Conservation (phyloP, 2,888 invertebrate genomes). For the Alentia gelatinosa region DNA sequence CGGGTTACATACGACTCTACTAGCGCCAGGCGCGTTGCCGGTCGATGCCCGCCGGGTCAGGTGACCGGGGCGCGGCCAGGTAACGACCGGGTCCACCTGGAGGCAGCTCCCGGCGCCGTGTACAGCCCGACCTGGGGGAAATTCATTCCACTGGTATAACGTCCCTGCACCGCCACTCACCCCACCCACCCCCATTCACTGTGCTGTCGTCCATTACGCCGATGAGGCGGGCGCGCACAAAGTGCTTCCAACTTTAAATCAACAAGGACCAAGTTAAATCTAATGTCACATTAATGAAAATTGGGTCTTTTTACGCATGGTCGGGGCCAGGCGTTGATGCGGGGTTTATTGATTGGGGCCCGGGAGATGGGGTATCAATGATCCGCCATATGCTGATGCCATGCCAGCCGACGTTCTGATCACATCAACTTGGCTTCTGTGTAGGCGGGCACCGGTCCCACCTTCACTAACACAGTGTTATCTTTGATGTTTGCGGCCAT, state of each 20-base stretch:
- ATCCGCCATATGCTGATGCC: neutral
- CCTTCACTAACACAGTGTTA: neutral
- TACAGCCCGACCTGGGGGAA: neutral
- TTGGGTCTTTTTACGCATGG: neutral
- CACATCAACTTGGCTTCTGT: neutral
- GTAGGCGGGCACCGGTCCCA: neutral
- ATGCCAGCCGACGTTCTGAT: neutral
- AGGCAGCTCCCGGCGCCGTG: neutral
- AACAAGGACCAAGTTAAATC: conserved; percentile 28
- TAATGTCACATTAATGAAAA: conserved; percentile 45
- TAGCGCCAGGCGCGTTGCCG: neutral
- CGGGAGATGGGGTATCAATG: neutral
- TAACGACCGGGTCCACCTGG: conserved; percentile 40
- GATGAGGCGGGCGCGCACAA: neutral
- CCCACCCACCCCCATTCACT: neutral
- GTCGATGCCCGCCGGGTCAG: neutral
- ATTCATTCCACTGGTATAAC: neutral
- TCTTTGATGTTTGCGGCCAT: neutral
- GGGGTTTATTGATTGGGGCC: neutral
- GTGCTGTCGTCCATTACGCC: neutral
- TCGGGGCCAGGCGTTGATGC: neutral
- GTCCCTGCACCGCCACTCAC: no score
- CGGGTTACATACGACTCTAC: conserved; percentile 43
- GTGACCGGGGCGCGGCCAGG: conserved; percentile 32
- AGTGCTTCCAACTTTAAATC: conserved; percentile 32